Evolutionary conservation across 2,888 invertebrate genomes (phyloP).

Genomic region (Mystacides longicornis): DNA sequence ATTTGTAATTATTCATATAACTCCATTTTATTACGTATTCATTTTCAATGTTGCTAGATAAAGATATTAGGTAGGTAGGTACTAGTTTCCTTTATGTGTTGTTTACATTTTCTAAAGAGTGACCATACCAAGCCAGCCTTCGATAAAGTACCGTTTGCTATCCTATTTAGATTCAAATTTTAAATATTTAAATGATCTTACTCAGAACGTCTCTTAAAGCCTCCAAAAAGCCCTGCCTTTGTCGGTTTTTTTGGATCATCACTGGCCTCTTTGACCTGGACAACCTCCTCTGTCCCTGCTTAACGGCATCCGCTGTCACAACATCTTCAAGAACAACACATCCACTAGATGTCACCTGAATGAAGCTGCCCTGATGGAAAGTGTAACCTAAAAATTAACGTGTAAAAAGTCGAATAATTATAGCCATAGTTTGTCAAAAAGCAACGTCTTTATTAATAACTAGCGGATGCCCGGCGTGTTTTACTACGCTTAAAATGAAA

Average conservation of each 20-base stretch:
- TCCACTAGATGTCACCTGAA: constrained; percentile 56
- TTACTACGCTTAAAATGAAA: neutral
- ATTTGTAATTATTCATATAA: no score
- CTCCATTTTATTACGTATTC: no score
- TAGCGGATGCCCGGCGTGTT: neutral
- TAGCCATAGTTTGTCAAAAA: neutral
- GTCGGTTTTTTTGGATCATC: constrained; percentile 32
- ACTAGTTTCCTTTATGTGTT: no score
- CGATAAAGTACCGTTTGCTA: no score
- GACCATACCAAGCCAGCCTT: no score
- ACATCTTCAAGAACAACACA: constrained; percentile 55
- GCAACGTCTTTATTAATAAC: neutral
- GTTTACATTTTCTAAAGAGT: no score
- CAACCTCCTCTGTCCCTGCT: constrained; percentile 40
- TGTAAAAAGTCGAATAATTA: neutral
- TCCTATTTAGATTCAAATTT: no score
- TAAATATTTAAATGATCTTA: no score
- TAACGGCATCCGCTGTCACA: constrained; percentile 34
- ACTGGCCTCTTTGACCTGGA: constrained; percentile 37
- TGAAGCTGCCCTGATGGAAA: constrained; percentile 62
- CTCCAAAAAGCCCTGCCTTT: constrained; percentile 52
- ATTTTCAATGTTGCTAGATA: no score
- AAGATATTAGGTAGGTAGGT: no score
- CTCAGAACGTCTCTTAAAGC: constrained; percentile 56
- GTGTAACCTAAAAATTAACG: constrained; percentile 47